Conservation (phyloP, 1,140 invertebrate genomes). For the Maniola jurtina region DNA sequence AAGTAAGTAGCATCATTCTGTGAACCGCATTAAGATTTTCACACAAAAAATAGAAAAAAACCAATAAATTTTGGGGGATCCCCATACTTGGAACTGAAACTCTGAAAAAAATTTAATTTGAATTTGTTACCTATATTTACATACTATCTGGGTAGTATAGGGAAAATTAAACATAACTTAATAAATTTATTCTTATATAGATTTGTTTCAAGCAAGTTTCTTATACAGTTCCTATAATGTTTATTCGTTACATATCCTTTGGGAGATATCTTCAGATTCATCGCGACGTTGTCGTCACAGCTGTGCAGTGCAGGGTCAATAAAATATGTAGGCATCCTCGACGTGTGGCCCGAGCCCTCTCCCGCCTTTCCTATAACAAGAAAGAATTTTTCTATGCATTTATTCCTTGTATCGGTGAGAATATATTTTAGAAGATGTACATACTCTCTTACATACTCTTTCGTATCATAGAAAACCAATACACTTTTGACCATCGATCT, state of each 20-base stretch:
- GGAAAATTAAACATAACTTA: no score
- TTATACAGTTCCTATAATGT: no score
- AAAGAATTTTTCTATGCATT: conserved; percentile 76
- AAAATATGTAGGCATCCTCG: conserved; percentile 73
- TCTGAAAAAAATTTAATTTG: no score
- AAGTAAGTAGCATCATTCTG: no score
- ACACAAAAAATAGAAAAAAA: no score
- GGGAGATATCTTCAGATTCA: conserved; percentile 44
- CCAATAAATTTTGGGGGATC: no score
- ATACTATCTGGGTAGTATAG: no score
- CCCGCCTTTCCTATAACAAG: conserved; percentile 73
- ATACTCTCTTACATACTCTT: conserved; percentile 33
- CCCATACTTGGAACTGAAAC: no score
- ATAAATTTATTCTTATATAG: no score
- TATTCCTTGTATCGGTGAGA: conserved; percentile 59
- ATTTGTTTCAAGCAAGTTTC: no score
- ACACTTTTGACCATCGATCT: conserved; percentile 20
- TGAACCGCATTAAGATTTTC: no score
- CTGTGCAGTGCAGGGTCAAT: conserved; percentile 53
- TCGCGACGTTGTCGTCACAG: conserved; percentile 29
- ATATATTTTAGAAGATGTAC: conserved; percentile 56
- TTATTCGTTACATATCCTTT: not conserved
- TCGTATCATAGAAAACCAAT: conserved; percentile 17
- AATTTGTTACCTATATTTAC: no score
- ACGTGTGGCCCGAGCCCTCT: conserved; percentile 52